Evolutionary conservation across 2,113 vertebrate genomes (phyloP).

Genomic region (Lipotes vexillifer): DNA sequence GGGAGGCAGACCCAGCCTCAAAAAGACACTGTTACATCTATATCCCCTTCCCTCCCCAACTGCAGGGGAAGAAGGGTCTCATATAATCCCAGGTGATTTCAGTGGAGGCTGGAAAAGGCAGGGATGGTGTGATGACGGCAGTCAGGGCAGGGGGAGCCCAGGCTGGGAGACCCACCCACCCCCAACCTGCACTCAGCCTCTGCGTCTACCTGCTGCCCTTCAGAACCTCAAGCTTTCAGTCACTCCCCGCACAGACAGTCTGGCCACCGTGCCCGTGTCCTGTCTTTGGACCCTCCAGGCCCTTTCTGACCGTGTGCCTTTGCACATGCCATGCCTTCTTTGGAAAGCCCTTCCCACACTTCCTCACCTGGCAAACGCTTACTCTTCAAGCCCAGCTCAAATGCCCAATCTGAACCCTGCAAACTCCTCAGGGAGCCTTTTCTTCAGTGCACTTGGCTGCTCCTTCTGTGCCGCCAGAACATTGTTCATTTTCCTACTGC

Average conservation of each 20-base stretch:
- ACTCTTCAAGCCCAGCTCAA: background rate
- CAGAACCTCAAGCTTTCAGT: background rate
- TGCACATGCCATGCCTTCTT: background rate
- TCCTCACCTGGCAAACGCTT: background rate
- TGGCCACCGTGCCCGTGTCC: fast-evolving
- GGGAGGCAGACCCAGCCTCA: slow-evolving; percentile 48
- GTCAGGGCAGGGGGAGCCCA: background rate
- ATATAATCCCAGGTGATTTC: background rate
- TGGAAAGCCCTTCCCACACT: background rate
- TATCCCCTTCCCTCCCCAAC: background rate
- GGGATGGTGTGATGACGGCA: background rate
- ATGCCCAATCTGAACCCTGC: background rate
- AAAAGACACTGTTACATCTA: slow-evolving; percentile 48
- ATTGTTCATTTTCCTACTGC: fast-evolving
- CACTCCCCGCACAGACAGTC: background rate
- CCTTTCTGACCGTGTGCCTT: background rate
- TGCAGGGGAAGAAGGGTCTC: background rate
- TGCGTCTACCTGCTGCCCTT: background rate
- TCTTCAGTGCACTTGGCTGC: background rate
- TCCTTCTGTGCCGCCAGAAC: background rate
- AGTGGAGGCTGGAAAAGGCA: background rate
- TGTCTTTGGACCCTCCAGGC: background rate
- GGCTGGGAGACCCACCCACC: background rate
- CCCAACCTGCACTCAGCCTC: background rate
- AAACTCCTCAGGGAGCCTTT: background rate